Evolutionary conservation across 2,797 vertebrate genomes (phyloP).

Genomic region (Acanthornis magna): DNA sequence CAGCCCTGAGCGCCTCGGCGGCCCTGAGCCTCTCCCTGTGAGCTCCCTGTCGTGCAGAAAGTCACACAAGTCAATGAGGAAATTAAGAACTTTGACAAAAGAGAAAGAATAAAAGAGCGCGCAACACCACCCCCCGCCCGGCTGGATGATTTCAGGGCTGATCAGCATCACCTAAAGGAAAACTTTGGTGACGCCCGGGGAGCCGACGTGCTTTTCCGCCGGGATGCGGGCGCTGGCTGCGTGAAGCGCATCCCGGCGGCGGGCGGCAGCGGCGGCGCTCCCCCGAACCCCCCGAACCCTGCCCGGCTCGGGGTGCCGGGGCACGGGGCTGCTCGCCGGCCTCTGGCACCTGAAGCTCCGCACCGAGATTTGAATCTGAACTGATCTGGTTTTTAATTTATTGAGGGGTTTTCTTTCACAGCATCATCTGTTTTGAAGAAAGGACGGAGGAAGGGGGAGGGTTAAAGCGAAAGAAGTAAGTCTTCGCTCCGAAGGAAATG

Average conservation of each 20-base stretch:
- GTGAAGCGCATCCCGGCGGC: not conserved
- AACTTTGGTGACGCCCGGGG: slow-evolving; percentile 2
- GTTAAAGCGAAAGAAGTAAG: not conserved
- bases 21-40: not conserved
- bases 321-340: not conserved
- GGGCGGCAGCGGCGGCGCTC: not conserved
- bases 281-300: not conserved
- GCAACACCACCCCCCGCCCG: not conserved
- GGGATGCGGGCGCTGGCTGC: not conserved
- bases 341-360: not conserved
- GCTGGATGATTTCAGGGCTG: not conserved
- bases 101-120: not conserved
- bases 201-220: not conserved
- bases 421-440: not conserved
- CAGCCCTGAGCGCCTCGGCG: not conserved
- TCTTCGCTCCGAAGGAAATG: not conserved
- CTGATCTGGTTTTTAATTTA: not conserved
- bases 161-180: not conserved
- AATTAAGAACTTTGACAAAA: not conserved
- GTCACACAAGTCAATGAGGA: not conserved
- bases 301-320: not conserved
- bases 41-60: not conserved
- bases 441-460: not conserved
- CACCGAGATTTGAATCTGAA: not conserved
- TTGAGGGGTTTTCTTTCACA: not conserved